These are phyloP conservation scores for Brachionus sp. DNA, from an alignment of 1,140 invertebrate genomes.

Conservation along the genomic window DNA sequence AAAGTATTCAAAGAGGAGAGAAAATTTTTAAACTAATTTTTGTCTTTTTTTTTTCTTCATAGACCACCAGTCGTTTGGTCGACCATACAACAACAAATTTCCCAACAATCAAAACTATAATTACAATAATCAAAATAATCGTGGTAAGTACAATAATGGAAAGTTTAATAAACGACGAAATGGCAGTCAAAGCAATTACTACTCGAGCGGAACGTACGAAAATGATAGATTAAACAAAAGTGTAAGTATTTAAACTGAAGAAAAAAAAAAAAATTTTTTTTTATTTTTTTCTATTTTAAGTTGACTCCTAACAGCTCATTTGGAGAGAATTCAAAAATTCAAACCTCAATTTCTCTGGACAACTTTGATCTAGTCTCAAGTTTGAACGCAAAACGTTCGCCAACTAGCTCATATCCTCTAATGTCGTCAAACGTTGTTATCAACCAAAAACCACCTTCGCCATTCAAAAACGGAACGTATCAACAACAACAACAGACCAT, in stretches of 20 bases:
- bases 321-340: slow-evolving; percentile 9
- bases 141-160: not conserved
- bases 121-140: not conserved
- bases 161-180: slow-evolving; percentile 13
- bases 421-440: slow-evolving; percentile 9
- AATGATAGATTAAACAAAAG: slow-evolving; percentile 34
- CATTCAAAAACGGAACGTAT: not conserved
- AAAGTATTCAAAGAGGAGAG: not conserved
- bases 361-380: not conserved
- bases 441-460: not conserved
- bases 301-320: slow-evolving; percentile 23
- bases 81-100: not conserved
- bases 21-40: not conserved
- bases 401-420: not conserved
- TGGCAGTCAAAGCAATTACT: slow-evolving; percentile 27
- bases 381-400: slow-evolving; percentile 4
- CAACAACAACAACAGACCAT: not conserved
- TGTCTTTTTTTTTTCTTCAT: not conserved
- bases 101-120: not conserved
- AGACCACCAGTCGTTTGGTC: slow-evolving; percentile 26
- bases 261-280: not conserved
- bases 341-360: slow-evolving; percentile 1
- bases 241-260: not conserved
- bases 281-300: not conserved
- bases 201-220: not conserved